Base-by-base conservation (phyloP, 2,888 invertebrate genomes). In the Euproctis similis region DNA sequence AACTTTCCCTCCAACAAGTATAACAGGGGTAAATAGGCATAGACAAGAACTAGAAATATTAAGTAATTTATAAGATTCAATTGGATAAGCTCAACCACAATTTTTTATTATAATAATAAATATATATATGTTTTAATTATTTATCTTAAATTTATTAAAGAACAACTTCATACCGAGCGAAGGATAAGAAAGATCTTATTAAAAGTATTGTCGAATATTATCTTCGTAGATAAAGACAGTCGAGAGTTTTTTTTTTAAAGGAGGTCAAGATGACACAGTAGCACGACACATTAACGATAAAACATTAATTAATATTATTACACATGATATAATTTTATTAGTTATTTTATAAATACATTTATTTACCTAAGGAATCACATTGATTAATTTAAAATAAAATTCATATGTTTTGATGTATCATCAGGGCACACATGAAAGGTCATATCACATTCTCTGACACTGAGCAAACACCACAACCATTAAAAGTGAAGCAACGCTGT, bases 401-500 rank as follows among this genome's bases (percentile, higher is more conserved):
- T 48, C 47, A 36, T 46, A 49, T 42, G 42, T 44, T n/a, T n/a
- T 46, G 42, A 42, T 45, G 49, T 38, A 38, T 36, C 34, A 41
- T 42, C 45, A 52, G 52, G 54, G 46, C 35, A 58, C 45, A 53
- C 39, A 42, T 46, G 29, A 40, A 40, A 37, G n/a, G n/a, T n/a
- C n/a, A 46, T 53, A 51, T 53, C 46, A 50, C 45, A 51, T 42
- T 40, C 33, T 46, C 50, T 62, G 62, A 62, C 57, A 59, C 55
- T 73, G 71, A 72, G 68, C 69, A 67, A 66, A 61, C 63, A 55
- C 58, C 68, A 72, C 73, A 73, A 75, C 69, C 71, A 48, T 59
- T 44, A 51, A 53, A 63, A 64, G 45, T 58, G 2, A 12, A 12
- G n/a, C 5, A 23, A 12, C 14, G 14, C 6, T 14, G 6, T 14